These are phyloP conservation scores for Seladonia tumulorum DNA, from an alignment of 2,888 invertebrate genomes.

Conservation along the genomic window DNA sequence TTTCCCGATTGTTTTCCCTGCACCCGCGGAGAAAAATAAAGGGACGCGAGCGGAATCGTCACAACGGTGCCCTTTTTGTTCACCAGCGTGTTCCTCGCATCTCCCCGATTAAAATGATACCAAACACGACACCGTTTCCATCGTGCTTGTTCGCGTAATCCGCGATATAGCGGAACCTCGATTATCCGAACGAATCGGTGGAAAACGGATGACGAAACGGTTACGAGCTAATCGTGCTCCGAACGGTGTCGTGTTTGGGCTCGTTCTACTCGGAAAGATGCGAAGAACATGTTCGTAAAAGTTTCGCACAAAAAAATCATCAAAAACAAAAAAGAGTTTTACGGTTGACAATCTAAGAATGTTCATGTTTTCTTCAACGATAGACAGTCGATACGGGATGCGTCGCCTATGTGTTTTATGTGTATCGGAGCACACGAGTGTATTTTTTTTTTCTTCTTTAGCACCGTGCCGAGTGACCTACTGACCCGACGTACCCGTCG, in stretches of 20 bases:
- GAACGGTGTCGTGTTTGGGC: neutral
- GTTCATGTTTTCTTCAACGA: neutral
- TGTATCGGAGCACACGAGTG: neutral
- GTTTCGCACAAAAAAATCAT: neutral
- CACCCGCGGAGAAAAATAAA: neutral
- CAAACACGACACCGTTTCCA: neutral
- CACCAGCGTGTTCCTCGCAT: neutral
- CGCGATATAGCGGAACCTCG: neutral
- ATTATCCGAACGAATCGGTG: neutral
- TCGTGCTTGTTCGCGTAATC: neutral
- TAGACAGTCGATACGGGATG: too few relatives aligned
- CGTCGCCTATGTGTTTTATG: neutral
- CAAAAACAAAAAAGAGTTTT: neutral
- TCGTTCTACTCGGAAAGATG: neutral
- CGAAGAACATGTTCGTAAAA: neutral
- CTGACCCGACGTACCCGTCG: neutral
- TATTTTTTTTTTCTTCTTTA: neutral
- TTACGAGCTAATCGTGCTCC: neutral
- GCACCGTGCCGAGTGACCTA: neutral
- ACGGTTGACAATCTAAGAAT: neutral
- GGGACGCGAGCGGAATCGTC: too few relatives aligned
- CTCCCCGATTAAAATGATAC: neutral
- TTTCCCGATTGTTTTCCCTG: slow-evolving; percentile 1
- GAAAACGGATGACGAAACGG: neutral
- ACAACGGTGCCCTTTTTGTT: neutral